Evolutionary conservation across 2,888 invertebrate species (phyloP).

Genomic region (Rhagophthalmus giganteus): DNA sequence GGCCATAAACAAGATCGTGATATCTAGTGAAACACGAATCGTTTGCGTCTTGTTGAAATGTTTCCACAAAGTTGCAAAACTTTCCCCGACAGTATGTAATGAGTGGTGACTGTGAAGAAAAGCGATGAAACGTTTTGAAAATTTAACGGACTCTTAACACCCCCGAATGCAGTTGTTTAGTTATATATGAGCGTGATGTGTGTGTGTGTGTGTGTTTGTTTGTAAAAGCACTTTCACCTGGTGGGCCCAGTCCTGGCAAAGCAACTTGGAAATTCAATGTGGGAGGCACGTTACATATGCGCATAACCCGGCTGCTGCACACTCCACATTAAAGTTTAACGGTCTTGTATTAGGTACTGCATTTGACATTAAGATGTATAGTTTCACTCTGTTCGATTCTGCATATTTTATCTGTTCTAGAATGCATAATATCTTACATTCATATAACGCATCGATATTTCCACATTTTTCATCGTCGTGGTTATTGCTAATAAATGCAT

Average conservation of each 20-base stretch:
- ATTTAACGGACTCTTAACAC: too few species aligned
- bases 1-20: too few species aligned
- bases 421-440: conserved; percentile 38
- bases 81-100: too few species aligned
- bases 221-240: conserved; percentile 17
- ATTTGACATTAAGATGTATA: conserved; percentile 47
- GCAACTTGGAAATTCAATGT: conserved; percentile 31
- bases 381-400: conserved; percentile 38
- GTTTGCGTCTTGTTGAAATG: too few species aligned
- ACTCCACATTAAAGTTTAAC: conserved; percentile 39
- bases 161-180: too few species aligned
- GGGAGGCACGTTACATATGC: conserved; percentile 33
- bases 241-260: conserved; percentile 23
- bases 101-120: too few species aligned
- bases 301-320: conserved; percentile 34
- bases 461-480: conserved; percentile 31
- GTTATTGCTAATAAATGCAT: not conserved
- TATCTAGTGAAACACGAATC: too few species aligned
- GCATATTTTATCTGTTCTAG: conserved; percentile 40
- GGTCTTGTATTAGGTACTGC: conserved; percentile 40
- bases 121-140: too few species aligned
- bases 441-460: conserved; percentile 36
- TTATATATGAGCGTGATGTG: too few species aligned
- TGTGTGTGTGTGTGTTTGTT: too few species aligned
- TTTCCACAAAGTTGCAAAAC: too few species aligned